phyloP scores from a whole-genome alignment of 1,140 invertebrate species.

The Sarcophaga peregrina region DNA sequence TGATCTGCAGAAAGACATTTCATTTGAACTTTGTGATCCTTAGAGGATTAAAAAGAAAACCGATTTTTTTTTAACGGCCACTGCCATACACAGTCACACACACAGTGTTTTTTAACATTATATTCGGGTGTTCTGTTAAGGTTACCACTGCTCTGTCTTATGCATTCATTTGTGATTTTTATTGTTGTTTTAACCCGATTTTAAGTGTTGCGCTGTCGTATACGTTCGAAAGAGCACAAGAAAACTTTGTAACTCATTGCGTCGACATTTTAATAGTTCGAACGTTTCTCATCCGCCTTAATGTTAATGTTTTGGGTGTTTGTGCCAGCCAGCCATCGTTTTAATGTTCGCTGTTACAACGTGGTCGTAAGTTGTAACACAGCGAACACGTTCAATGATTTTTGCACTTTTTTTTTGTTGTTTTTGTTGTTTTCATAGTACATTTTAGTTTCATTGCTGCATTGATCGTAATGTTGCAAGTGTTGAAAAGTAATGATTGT shows the following conservation, averaged over 20 bases:
- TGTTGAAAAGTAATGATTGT: slow-evolving; percentile 38
- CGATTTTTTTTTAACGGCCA: too few relatives aligned
- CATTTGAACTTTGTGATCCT: too few relatives aligned
- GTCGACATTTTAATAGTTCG: slow-evolving; percentile 36
- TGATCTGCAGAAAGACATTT: too few relatives aligned
- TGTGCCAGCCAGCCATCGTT: too few relatives aligned
- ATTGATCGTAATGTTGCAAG: slow-evolving; percentile 14
- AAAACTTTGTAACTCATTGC: slow-evolving; percentile 36
- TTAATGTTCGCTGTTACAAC: neutral
- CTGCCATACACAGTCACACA: too few relatives aligned
- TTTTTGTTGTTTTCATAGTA: neutral
- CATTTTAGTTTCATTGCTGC: neutral
- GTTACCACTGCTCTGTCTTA: neutral
- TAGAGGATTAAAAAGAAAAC: too few relatives aligned
- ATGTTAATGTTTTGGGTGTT: neutral
- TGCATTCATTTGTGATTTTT: slow-evolving; percentile 15
- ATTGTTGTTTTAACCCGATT: neutral
- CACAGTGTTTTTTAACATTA: too few relatives aligned
- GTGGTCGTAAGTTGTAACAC: neutral
- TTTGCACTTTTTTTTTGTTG: slow-evolving; percentile 16
- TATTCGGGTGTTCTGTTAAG: neutral
- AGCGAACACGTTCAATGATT: slow-evolving; percentile 10
- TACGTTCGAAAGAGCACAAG: neutral
- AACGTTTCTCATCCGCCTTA: slow-evolving; percentile 36
- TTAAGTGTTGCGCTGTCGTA: too few relatives aligned